Base-by-base conservation (phyloP, 2,113 vertebrate genomes). In the Labrus mixtus region DNA sequence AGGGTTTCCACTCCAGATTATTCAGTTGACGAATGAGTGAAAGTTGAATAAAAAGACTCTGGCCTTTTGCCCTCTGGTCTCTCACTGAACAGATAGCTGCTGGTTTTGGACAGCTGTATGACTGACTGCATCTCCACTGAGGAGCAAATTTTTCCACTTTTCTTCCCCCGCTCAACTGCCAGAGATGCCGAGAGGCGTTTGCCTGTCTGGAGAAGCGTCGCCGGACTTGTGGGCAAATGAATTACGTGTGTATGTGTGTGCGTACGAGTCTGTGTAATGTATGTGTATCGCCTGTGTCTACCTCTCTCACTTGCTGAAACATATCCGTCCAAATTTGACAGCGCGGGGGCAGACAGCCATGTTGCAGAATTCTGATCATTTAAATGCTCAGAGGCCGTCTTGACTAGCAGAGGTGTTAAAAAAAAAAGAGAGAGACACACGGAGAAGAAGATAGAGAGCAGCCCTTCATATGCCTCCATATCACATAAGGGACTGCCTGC, bases 311-410 rank as follows among this genome's bases (percentile, higher is more conserved):
- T 90, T 80, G 87, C 90, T 93, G 90, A 93, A 93, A 92, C 86
- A 82, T 91, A 90, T 94, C 90, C 86, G 90, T 93, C 91, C 89
- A 90, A 89, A 91, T 91, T 92, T 93, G 91, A 93, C 91, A 92
- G 93, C 80, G 23, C 66, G 60, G 79, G 87, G 90, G 89, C 90
- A 92, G 90, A 90, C 89, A 91, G 91, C 88, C 91, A 89, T 89
- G 89, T 89, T 92, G 90, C 88, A 68, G 89, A 89, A 93, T 93
- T 90, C 82, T 90, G 92, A 94, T 94, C 87, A 93, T 91, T 91
- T 93, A 92, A 92, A 92, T 90, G 91, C 87, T 93, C 87, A 67
- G 85, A 94, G 86, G 88, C 87, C 85, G 74, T 83, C 73, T 88
- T 85, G 90, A 93, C 84, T 72, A 91, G 82, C 78, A 85, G 81